Base-by-base conservation (phyloP, 2,888 invertebrate species). In the Drosophila kuntzei region DNA sequence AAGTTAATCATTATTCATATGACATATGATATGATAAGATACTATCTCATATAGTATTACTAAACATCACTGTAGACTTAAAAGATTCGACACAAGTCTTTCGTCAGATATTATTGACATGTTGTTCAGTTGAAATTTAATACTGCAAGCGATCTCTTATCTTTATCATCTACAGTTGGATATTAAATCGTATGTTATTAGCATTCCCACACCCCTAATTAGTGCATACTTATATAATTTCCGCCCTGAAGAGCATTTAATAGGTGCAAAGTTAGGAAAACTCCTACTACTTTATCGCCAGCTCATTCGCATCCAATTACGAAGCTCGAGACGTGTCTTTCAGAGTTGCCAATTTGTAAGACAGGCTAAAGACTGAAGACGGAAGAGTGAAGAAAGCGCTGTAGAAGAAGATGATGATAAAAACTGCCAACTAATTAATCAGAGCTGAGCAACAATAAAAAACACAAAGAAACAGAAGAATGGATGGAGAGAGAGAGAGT, bases 351-450 rank as follows among this genome's bases (percentile, higher is more conserved):
- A 73, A 73, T 73, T 73, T 70, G 58, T 59, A 18, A 39, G 37
- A 14, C 27, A 53, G 25, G 20, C 16, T 2, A 14, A 2, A 11
- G 34, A 18, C 49, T 18, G 11, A 16, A 20, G 61, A 47, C 54
- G 29, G 29, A 7, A 50, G 50, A 59, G 18, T 43, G 39, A 47
- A 47, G 27, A 53, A 39, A 63, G 37, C 3, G 27, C 6, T 27
- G 27, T 18, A 57, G 41, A 20, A 27, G 22, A 55, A 22, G 39
- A 32, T 37, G 37, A 20, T 36, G 29, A 49, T n/a, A 11, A 50
- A 47, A 55, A 60, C 39, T n/a, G 68, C 39, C 61, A 74, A 50
- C 71, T 71, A 73, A 73, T 73, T 73, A 73, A 71, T 74, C 76
- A 74, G 53, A 58, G 74, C 55, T 58, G 29, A 36, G 62, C 69